Conservation (phyloP, 1,140 invertebrate species). For the Leptinotarsa defecta region DNA sequence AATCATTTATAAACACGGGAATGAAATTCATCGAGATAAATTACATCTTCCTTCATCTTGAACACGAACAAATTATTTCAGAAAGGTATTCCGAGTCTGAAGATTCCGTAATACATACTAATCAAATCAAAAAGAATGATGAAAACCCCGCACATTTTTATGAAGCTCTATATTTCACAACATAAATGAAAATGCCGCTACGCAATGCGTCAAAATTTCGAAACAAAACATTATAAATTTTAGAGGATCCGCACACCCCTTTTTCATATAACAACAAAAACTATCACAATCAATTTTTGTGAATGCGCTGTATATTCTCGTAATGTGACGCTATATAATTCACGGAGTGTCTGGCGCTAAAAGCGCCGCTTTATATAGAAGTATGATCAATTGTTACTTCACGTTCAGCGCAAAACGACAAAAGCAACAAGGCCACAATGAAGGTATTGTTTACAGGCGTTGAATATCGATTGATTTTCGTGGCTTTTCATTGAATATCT, state of each 20-base stretch:
- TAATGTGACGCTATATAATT: slow-evolving; percentile 6
- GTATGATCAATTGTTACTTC: slow-evolving; percentile 6
- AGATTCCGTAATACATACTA: too few species aligned
- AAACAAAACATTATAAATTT: slow-evolving; percentile 7
- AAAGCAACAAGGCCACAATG: slow-evolving; percentile 5
- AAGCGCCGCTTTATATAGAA: neutral
- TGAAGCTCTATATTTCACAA: neutral
- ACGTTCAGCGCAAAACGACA: neutral
- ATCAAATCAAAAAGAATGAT: too few species aligned
- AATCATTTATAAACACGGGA: too few species aligned
- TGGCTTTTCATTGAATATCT: neutral
- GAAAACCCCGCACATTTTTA: too few species aligned
- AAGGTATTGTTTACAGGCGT: neutral
- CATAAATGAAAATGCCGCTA: neutral
- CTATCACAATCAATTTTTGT: slow-evolving; percentile 6
- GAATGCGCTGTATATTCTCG: slow-evolving; percentile 7
- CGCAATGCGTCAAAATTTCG: neutral
- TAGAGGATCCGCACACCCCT: neutral
- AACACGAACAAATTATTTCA: too few species aligned
- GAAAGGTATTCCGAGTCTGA: too few species aligned
- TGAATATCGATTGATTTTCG: neutral
- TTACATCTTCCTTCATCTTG: too few species aligned
- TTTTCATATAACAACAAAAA: neutral
- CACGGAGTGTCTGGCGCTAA: slow-evolving; percentile 4
- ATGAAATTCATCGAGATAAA: too few species aligned